Base-by-base conservation (phyloP, 2,113 vertebrate genomes). In the Pangasianodon hypophthalmus region DNA sequence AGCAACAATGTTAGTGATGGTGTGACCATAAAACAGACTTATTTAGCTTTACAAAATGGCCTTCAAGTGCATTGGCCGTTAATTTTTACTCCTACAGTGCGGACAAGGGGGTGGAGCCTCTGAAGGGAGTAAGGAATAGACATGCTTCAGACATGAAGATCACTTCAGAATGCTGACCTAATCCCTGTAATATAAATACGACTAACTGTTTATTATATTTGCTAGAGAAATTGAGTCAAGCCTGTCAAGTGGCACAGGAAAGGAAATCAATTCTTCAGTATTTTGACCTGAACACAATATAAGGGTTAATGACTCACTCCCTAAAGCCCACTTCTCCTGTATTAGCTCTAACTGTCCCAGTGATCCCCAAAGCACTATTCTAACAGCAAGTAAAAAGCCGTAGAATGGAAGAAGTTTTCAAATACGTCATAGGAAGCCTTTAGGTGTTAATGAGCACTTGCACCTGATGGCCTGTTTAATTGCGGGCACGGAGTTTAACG, bases 381-480 rank as follows among this genome's bases (percentile, higher is more conserved):
- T 54, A 60, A 46, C 52, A 48, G 56, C 54, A 50, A 64, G 75
- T 24, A 81, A 80, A 86, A 80, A 50, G 4, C 18, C 16, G 6
- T 4, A 56, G 16, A 67, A 48, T 81, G 58, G 4, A n/a, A 37
- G 46, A 48, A 52, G 4, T 44, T 46, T 48, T 37, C 41, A 69
- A 52, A 88, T 83, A 54, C 58, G 41, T 75, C 54, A 56, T 56
- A 75, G 18, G 21, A 56, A 67, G 24, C 46, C 67, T 56, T 73
- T 26, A 83, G 52, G 89, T 86, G 91, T 85, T 90, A 90, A 92
- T 90, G 89, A 90, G 89, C 85, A 77, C 48, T 44, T 37, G 37
- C 85, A 87, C 73, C 73, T 87, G 81, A 87, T 67, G 85, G 83
- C 85, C 86, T 92, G 80, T 60, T 44, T 92, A 92, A 92, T 90